Conservation (phyloP, 1,140 invertebrate species). For the Panagrolaimus sp. region DNA sequence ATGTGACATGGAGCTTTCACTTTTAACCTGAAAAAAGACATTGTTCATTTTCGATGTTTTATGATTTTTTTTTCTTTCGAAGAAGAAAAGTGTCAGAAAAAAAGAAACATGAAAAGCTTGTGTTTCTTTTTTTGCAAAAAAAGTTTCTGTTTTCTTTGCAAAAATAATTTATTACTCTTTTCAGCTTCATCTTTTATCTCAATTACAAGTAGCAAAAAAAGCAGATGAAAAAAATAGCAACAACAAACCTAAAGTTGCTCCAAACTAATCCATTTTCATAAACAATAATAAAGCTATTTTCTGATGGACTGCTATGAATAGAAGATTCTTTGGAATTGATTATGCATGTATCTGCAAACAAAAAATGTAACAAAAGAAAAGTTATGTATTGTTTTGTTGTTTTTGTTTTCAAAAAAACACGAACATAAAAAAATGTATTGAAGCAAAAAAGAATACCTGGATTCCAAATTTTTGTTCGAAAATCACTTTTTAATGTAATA, state of each 20-base stretch:
- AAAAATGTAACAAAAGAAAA: neutral
- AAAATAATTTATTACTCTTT: too few relatives aligned
- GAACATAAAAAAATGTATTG: constrained; percentile 39
- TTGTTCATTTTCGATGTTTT: neutral
- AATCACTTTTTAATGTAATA: constrained; percentile 58
- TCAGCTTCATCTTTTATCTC: neutral
- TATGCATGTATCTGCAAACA: constrained; percentile 47
- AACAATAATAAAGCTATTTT: constrained; percentile 59
- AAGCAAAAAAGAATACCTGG: constrained; percentile 25
- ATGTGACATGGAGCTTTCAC: constrained; percentile 58
- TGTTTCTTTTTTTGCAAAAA: too few relatives aligned
- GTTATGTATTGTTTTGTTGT: too few relatives aligned
- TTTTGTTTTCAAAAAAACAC: neutral
- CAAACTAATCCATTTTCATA: constrained; percentile 59
- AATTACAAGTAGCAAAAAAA: neutral
- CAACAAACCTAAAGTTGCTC: constrained; percentile 53
- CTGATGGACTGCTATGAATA: constrained; percentile 55
- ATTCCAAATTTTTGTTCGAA: constrained; percentile 57
- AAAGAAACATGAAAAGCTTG: too few relatives aligned
- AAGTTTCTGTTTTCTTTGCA: too few relatives aligned
- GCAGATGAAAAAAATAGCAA: neutral
- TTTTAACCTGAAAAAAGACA: constrained; percentile 42
- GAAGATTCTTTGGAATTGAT: constrained; percentile 52
- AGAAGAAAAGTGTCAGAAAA: too few relatives aligned
- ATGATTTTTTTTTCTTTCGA: too few relatives aligned